Evolutionary conservation across 2,888 invertebrate species (phyloP), one percentile per base, ranked within the genome.

Genomic region (Macaria notata): DNA sequence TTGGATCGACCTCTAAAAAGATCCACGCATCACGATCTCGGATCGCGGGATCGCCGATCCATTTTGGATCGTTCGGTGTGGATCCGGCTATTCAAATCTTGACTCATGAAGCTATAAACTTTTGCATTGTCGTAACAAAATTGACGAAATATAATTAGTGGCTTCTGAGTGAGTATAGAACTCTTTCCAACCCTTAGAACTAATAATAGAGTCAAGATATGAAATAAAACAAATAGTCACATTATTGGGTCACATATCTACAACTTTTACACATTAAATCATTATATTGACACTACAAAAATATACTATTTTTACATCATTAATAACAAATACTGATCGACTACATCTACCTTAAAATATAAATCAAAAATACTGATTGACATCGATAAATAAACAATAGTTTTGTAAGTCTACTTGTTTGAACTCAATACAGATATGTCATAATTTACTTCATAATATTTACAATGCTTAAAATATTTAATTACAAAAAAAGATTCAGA

Each of bases 381-480:
- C 31, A 47, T 46, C 31, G 9, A 31, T 38, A 50, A 53, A 44
- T 41, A 3, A 51, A 54, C 19, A 19, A 19, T 5, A 46, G 49
- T 52, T 49, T 36, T 48, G 42, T 45, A 49, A 64, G 62, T 66
- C 68, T 61, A 69, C 57, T 64, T 64, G 65, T 72, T 78, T 73
- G 75, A 86, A 83, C 78, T 71, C 71, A 83, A 78, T 56, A 75
- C 51, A 76, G 84, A 87, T 86, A 86, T 87, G 86, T 85, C 62
- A 74, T 46, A 72, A 72, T 79, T 73, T 73, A 78, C 61, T 65
- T 75, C 63, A 81, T 81, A 75, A 75, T 85, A 86, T 82, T 80
- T 84, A 84, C 82, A 84, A 75, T 78, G 73, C 59, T 46, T 61
- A 57, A 41, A 41, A 41, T 36, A 36, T 2, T 36, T 36, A 36